Evolutionary conservation across 2,797 vertebrate genomes (phyloP).

Genomic region (Urocyon cinereoargenteus): DNA sequence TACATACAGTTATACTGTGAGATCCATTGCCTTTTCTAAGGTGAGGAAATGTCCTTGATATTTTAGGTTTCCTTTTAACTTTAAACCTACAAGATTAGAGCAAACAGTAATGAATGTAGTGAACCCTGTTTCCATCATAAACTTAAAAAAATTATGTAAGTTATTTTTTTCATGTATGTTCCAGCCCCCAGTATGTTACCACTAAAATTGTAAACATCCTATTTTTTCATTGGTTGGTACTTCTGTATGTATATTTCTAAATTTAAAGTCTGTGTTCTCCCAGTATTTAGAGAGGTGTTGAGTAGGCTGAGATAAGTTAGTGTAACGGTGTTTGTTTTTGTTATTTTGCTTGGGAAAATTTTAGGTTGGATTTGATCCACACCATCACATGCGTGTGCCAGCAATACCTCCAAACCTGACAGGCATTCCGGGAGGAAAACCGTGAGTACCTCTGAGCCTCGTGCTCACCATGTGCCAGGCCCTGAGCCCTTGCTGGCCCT

Average conservation of each 20-base stretch:
- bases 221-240: background rate
- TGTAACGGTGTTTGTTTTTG: conserved; percentile 46
- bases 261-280: background rate
- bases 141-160: background rate
- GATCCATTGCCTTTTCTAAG: background rate
- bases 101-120: background rate
- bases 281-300: background rate
- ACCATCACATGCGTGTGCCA: conserved; percentile 98
- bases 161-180: background rate
- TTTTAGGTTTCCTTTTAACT: background rate
- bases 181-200: background rate
- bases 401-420: conserved; percentile 98
- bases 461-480: conserved; percentile 49
- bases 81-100: background rate
- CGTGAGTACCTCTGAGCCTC: conserved; percentile 90
- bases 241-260: background rate
- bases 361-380: conserved; percentile 97
- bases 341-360: conserved; percentile 84
- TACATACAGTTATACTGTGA: background rate
- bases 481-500: conserved; percentile 33
- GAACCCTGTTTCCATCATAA: background rate
- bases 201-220: background rate
- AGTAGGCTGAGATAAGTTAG: background rate
- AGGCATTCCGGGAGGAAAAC: conserved; percentile 98
- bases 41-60: background rate